Evolutionary conservation across 2,888 invertebrate genomes (phyloP), one percentile per base, ranked within the genome.

Genomic region (Campoplex capitator): DNA sequence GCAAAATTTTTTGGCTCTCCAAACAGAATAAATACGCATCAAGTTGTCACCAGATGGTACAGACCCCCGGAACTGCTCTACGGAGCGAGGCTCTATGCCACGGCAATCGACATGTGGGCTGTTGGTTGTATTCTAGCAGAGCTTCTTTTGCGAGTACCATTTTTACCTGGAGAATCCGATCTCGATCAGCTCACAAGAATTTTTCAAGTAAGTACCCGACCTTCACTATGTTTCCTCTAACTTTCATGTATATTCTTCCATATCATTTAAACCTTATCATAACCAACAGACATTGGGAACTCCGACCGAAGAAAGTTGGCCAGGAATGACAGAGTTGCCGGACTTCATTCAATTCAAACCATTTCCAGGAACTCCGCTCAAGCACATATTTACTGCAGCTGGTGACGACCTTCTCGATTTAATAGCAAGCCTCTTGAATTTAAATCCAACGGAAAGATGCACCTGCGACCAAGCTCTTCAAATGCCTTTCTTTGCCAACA

Each of bases 61-160:
- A 96, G 98, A 93, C 96, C 97, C 45, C 99, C 99, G 0, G 99
- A 99, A 94, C 95, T 99, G 48, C 95, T 99, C 56, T 99, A 98
- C 95, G 99, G 99, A 32, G 98, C 99, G 0, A 96, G 98, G 71
- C 97, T 98, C 92, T 99, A 99, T 94, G 98, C 98, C 18, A 98
- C 97, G 16, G 98, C 98, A 2, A 98, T 99, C 23, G 99, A 99
- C 93, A 99, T 99, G 96, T 99, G 99, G 99, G 99, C 99, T 4
- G 97, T 99, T 16, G 99, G 99, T 4, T 99, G 99, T 94, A 99
- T 99, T 92, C 94, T 99, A 88, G 99, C 99, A 0, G 99, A 99
- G 95, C 95, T 99, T 32, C 95, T 98, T 74, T 95, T 98, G n/a
- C 95, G 98, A 88, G 97, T 97, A 4, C 99, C 99, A 1, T 97